Evolutionary conservation across 2,888 invertebrate genomes (phyloP), one percentile per base, ranked within the genome.

Genomic region (Andrena dorsata): DNA sequence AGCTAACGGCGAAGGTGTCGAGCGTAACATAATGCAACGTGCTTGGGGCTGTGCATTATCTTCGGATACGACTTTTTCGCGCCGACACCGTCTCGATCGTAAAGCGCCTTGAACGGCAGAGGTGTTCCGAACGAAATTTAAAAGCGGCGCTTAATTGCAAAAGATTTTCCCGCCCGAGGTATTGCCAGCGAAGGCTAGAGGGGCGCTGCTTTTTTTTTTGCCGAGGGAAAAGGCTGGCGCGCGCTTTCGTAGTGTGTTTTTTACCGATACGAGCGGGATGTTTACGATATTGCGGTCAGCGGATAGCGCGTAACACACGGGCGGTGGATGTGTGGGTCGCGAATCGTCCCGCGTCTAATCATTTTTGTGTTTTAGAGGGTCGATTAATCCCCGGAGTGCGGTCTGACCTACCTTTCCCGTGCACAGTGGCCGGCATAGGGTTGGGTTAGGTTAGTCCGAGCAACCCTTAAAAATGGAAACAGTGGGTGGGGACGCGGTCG

Each of bases 321-420:
- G 28, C 49, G 7, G 35, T 8, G 16, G 20, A 60, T 28, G 65
- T 23, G 58, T 28, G 4, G 32, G 65, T n/a, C 20, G 68, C 26
- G 65, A 60, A 64, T 73, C 73, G 76, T 60, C 64, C 13, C 23
- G 76, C 35, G 58, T 73, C 73, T 77, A 77, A 73, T 77, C 65
- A 77, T 77, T 77, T 73, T 60, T 58, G 65, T 65, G 58, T 77
- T 73, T 65, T 65, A 77, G 73, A 56, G 73, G 73, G 35, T 73
- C 76, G 76, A 77, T 77, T 77, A 77, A 77, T 77, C 73, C 65
- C 76, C 49, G 0, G 76, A 51, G 65, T 60, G 58, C 72, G 76
- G 56, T 71, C 23, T 64, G 76, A 76, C 76, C 76, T 70, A 76
- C 32, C 72, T 72, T 72, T 35, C n/a, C 5, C 41, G 32, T 56